Evolutionary conservation across 2,888 invertebrate species (phyloP).

Genomic region (Standfussiana lucernea): DNA sequence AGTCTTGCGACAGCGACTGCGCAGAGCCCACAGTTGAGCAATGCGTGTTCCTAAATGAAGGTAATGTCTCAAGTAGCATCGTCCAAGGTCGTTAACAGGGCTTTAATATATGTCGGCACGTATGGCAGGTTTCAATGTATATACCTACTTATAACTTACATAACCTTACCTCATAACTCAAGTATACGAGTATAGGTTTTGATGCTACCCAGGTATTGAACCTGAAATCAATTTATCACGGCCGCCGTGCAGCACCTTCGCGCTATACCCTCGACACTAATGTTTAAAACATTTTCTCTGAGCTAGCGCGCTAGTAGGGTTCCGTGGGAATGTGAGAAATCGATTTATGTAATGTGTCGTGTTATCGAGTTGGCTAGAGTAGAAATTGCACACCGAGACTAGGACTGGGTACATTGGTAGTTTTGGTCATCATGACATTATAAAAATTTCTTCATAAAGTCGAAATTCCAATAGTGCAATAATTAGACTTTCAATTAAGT

Average conservation of each 20-base stretch:
- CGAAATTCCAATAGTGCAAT: too few relatives aligned
- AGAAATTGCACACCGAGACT: background rate
- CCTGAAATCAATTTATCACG: constrained; percentile 78
- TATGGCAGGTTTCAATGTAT: background rate
- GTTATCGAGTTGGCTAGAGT: background rate
- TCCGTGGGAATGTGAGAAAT: constrained; percentile 46
- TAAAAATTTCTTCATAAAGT: background rate
- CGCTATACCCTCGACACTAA: constrained; percentile 77
- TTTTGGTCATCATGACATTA: background rate
- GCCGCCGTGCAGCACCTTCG: constrained; percentile 72
- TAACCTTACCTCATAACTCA: background rate
- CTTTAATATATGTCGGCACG: too few relatives aligned
- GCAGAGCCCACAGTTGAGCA: too few relatives aligned
- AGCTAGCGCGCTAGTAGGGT: constrained; percentile 60
- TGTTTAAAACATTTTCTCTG: constrained; percentile 85
- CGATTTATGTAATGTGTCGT: constrained; percentile 13
- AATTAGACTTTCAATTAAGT: too few relatives aligned
- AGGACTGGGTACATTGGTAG: background rate
- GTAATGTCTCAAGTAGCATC: too few relatives aligned
- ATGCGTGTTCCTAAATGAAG: too few relatives aligned
- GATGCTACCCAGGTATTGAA: constrained; percentile 57
- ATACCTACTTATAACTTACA: background rate
- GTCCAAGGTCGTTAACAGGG: background rate
- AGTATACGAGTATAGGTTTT: constrained; percentile 17
- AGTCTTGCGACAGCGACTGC: too few relatives aligned